A percentile compares a stretch with the other conserved stretches of the same genome.
phyloP scores from a whole-genome alignment of 2,888 invertebrate species.

The Seira sanloemensis region DNA sequence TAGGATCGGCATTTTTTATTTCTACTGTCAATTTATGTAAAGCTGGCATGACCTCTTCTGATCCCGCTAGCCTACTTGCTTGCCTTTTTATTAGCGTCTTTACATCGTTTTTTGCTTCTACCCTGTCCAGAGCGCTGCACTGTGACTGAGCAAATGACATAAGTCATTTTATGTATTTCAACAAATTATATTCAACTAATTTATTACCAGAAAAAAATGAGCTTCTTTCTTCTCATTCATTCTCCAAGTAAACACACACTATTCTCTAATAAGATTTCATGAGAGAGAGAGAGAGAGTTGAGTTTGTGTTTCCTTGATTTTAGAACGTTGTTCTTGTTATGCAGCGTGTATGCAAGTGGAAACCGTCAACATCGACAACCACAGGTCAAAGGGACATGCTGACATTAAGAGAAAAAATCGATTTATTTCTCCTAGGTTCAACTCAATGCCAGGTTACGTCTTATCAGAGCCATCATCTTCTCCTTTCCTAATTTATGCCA shows the following conservation, averaged over 20 bases:
- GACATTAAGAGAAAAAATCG: background rate
- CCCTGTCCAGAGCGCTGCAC: background rate
- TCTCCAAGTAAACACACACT: background rate
- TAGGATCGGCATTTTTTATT: background rate
- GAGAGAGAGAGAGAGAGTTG: background rate
- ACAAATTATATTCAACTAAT: background rate
- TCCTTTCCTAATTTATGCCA: background rate
- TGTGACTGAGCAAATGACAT: background rate
- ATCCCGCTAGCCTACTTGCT: constrained; percentile 54
- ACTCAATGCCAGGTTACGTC: background rate
- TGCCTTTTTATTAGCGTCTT: constrained; percentile 25
- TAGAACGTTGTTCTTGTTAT: background rate
- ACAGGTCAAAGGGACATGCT: background rate
- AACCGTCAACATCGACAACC: background rate
- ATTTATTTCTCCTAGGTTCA: background rate
- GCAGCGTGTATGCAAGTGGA: background rate
- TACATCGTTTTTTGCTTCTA: background rate
- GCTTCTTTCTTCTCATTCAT: background rate
- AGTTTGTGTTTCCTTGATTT: background rate
- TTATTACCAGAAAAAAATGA: background rate
- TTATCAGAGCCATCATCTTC: background rate
- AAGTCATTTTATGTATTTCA: background rate
- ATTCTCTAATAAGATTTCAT: background rate
- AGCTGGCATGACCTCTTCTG: constrained; percentile 40
- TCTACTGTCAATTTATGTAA: background rate